Evolutionary conservation across 2,888 invertebrate genomes (phyloP), one percentile per base, ranked within the genome.

Genomic region (Brassicogethes aeneus): DNA sequence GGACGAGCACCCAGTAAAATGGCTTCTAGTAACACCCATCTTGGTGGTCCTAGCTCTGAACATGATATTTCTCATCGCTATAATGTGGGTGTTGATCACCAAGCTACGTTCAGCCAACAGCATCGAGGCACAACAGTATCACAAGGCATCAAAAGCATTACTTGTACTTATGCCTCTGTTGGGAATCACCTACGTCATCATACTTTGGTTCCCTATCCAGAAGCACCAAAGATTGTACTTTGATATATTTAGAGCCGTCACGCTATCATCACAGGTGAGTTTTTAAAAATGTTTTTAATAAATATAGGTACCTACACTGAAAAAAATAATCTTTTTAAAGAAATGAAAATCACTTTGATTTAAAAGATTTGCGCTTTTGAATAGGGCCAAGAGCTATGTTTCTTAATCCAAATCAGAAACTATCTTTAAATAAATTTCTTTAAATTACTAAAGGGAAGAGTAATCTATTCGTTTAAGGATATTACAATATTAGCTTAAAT

Each of bases 1-100:
- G n/a, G n/a, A n/a, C n/a, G n/a, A n/a, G n/a, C n/a, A n/a, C n/a
- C n/a, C n/a, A n/a, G n/a, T n/a, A n/a, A n/a, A n/a, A n/a, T 92
- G 89, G 85, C 84, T 93, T 54, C 88, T 85, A 65, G 86, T 89
- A 62, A 82, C 78, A 1, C 92, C 93, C 0, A 87, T 89, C 2
- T 77, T 92, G 47, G 70, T 77, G 15, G 89, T 92, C 7, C 77
- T 94, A 16, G 77, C 82, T 41, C 77, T 90, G 53, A 92, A 93
- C 72, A 75, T 84, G 37, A 74, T 85, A 55, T 90, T 90, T 68
- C 77, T 90, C 44, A 71, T 86, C 54, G 79, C 79, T 71, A 89
- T 92, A 55, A 88, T 92, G 86, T 87, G 90, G 82, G 91, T 94
- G 37, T 74, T 95, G 48, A 92, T 95, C 61, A 93, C 92, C 17